Conservation (phyloP, 37 sponge, comb jelly and placozoan species). For the Aphrocallistes beatrix region DNA sequence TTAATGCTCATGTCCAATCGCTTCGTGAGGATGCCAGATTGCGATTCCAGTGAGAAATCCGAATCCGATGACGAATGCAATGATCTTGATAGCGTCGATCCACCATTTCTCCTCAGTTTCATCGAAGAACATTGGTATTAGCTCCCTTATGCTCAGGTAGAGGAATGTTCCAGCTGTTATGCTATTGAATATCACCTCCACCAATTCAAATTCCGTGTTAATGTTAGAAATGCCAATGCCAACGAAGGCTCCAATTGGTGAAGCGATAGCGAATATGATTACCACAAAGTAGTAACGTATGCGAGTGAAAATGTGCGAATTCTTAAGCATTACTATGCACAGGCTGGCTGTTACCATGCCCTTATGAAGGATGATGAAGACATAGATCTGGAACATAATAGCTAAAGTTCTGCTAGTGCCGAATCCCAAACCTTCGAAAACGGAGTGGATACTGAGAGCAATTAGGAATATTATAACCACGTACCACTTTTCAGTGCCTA, state of each 20-base stretch:
- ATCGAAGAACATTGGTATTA: not conserved
- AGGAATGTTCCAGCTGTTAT: constrained; percentile 6
- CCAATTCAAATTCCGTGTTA: not conserved
- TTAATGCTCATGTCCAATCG: not conserved
- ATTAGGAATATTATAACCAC: not conserved
- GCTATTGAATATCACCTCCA: not conserved
- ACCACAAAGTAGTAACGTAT: not conserved
- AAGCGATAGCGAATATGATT: not conserved
- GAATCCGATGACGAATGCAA: not conserved
- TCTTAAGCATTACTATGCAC: not conserved
- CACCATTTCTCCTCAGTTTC: not conserved
- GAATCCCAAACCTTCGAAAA: not conserved
- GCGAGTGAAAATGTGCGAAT: not conserved
- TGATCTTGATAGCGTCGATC: not conserved
- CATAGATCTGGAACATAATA: not conserved
- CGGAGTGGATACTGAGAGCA: not conserved
- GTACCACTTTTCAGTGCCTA: not conserved
- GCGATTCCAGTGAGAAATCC: not conserved
- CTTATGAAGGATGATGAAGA: not conserved
- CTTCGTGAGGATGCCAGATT: not conserved
- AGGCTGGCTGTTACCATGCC: not conserved
- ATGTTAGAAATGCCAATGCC: not conserved
- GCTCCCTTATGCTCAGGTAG: not conserved
- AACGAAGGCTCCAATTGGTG: not conserved
- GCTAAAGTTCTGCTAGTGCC: not conserved